Conservation (phyloP, 2,888 invertebrate genomes). For the Erebia palarica region DNA sequence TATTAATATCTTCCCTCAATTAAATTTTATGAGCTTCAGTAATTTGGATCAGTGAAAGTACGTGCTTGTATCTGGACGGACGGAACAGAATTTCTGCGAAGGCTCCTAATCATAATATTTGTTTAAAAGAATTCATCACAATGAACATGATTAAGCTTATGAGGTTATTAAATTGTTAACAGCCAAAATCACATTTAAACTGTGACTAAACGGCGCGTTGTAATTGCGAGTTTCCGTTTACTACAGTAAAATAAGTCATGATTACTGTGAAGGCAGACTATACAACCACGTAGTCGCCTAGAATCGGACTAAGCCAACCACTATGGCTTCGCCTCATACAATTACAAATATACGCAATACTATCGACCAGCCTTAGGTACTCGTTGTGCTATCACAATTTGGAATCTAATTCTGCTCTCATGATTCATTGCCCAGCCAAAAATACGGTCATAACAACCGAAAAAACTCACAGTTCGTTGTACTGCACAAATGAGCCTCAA, state of each 20-base stretch:
- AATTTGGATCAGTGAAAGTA: too few species aligned
- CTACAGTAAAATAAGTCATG: constrained; percentile 58
- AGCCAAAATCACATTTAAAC: constrained; percentile 54
- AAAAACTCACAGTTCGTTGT: constrained; percentile 30
- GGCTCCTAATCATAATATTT: too few species aligned
- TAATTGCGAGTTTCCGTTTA: constrained; percentile 65
- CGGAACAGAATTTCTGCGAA: background rate
- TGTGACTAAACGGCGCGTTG: constrained; percentile 42
- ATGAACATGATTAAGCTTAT: constrained; percentile 17
- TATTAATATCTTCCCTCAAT: background rate
- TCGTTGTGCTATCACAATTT: constrained; percentile 24
- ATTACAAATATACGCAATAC: constrained; percentile 56
- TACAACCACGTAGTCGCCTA: constrained; percentile 55
- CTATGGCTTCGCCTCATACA: constrained; percentile 71
- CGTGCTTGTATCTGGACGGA: background rate
- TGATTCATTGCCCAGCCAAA: constrained; percentile 28
- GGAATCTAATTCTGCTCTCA: constrained; percentile 19
- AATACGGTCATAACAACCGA: constrained; percentile 24
- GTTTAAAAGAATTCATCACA: background rate
- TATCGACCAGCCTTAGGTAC: constrained; percentile 55
- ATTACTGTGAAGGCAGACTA: constrained; percentile 54
- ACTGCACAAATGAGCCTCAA: constrained; percentile 26
- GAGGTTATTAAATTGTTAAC: constrained; percentile 31
- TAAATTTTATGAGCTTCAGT: too few species aligned
- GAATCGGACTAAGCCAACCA: constrained; percentile 53